Evolutionary conservation across 2,113 vertebrate species (phyloP).

Genomic region (Sakesphorus luctuosus): DNA sequence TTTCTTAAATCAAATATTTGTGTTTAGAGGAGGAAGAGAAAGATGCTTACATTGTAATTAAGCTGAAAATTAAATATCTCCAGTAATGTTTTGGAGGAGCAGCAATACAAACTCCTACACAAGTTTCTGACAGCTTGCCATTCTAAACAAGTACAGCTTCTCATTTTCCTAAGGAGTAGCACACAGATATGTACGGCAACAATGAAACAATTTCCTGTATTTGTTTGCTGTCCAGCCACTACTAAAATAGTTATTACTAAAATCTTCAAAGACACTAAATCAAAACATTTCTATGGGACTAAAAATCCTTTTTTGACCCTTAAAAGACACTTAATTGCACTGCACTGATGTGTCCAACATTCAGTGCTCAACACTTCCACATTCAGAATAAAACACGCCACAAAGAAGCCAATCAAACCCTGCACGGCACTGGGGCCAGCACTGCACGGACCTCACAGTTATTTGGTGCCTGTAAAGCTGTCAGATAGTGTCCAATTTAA

Average conservation of each 20-base stretch:
- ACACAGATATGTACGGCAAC: background rate
- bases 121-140: conserved; percentile 6
- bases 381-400: background rate
- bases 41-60: conserved; percentile 20
- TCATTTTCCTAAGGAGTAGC: background rate
- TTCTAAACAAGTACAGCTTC: background rate
- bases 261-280: background rate
- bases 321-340: background rate
- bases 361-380: background rate
- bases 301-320: background rate
- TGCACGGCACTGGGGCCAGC: background rate
- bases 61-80: conserved; percentile 40
- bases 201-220: background rate
- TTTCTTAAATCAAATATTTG: background rate
- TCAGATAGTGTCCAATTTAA: background rate
- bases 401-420: background rate
- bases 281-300: background rate
- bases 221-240: background rate
- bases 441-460: background rate
- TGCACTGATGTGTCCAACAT: background rate
- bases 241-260: background rate
- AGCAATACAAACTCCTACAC: conserved; percentile 37
- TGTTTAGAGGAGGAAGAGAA: conserved; percentile 16
- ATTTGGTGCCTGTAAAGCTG: background rate
- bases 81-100: background rate